phyloP scores from a whole-genome alignment of 2,113 vertebrate species.

The Rhabdornis inornatus region DNA sequence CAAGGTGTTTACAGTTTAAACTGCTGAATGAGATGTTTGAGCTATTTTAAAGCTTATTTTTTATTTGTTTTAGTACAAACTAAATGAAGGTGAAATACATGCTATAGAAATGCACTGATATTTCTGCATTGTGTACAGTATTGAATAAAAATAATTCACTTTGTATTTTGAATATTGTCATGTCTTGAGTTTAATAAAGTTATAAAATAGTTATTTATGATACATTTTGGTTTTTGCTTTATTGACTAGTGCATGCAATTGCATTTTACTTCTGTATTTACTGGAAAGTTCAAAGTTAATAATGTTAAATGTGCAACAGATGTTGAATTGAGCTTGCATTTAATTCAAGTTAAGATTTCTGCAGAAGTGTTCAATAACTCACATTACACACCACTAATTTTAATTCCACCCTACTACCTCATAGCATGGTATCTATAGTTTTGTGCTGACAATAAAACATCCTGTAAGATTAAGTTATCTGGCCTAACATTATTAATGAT shows the following conservation, averaged over 20 bases:
- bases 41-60: slow-evolving; percentile 87
- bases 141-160: slow-evolving; percentile 88
- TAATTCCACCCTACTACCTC: background rate
- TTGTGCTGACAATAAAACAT: background rate
- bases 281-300: background rate
- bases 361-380: background rate
- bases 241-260: background rate
- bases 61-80: slow-evolving; percentile 81
- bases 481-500: background rate
- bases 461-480: background rate
- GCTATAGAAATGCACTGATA: slow-evolving; percentile 93
- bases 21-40: slow-evolving; percentile 76
- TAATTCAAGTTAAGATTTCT: background rate
- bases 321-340: background rate
- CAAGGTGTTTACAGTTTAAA: slow-evolving; percentile 89
- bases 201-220: slow-evolving; percentile 92
- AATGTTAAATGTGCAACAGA: background rate
- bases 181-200: slow-evolving; percentile 91
- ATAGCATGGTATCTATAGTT: background rate
- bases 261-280: background rate
- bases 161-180: slow-evolving; percentile 84
- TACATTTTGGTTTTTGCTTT: slow-evolving; percentile 62
- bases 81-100: slow-evolving; percentile 90
- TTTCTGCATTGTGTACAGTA: slow-evolving; percentile 88
- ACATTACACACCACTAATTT: background rate